phyloP scores from a whole-genome alignment of 2,888 invertebrate genomes.

The Cephus runcator region DNA sequence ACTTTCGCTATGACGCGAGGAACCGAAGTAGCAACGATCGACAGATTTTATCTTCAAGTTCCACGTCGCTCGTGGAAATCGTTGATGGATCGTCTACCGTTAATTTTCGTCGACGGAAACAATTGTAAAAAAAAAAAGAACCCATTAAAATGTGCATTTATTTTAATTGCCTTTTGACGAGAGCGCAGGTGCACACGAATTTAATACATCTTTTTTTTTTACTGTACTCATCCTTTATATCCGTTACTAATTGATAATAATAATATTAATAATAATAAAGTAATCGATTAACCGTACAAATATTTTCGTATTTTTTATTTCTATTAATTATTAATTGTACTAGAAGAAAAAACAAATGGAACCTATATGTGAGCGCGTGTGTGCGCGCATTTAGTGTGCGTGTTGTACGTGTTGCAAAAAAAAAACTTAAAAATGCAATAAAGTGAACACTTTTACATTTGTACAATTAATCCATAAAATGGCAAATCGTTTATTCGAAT shows the following conservation, averaged over 20 bases:
- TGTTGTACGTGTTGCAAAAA: neutral
- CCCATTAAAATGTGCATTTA: neutral
- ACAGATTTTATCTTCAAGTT: neutral
- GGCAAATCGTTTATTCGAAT: neutral
- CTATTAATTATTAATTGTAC: conserved; percentile 6
- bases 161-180: neutral
- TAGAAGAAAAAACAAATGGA: neutral
- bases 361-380: neutral
- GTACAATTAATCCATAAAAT: neutral
- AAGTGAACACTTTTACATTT: neutral
- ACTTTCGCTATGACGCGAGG: neutral
- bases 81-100: neutral
- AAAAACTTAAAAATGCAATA: neutral
- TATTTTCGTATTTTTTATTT: conserved; percentile 13
- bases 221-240: conserved; percentile 7
- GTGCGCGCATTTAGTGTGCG: neutral
- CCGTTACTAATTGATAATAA: neutral
- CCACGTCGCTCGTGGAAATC: neutral
- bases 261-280: conserved; percentile 9
- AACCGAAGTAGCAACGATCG: neutral
- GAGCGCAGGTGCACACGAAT: neutral
- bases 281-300: conserved; percentile 16
- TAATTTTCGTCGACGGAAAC: neutral
- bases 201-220: neutral
- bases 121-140: neutral